Evolutionary conservation across 2,888 invertebrate species (phyloP).

Genomic region (Drosophila crucigera): DNA sequence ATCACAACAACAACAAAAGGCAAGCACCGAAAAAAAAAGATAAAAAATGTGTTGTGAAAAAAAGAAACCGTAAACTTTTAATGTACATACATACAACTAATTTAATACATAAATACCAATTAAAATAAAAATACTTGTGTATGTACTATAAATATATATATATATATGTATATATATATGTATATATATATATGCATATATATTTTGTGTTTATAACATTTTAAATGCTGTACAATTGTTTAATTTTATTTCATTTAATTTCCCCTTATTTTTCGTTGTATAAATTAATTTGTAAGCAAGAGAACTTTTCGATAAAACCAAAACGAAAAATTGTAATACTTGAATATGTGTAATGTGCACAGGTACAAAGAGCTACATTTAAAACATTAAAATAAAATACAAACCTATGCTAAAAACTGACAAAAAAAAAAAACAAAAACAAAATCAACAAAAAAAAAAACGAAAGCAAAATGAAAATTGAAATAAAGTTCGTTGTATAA

Average conservation of each 20-base stretch:
- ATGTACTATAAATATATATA: slow-evolving; percentile 25
- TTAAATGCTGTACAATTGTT: slow-evolving; percentile 40
- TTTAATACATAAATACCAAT: slow-evolving; percentile 12
- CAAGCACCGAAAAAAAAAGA: slow-evolving; percentile 7
- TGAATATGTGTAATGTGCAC: slow-evolving; percentile 67
- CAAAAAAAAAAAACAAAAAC: not conserved
- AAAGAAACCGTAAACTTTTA: slow-evolving; percentile 44
- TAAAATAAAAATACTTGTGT: slow-evolving; percentile 26
- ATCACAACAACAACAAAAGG: slow-evolving; percentile 23
- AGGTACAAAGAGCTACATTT: slow-evolving; percentile 71
- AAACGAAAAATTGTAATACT: slow-evolving; percentile 53
- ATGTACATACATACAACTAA: slow-evolving; percentile 43
- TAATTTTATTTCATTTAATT: slow-evolving; percentile 51
- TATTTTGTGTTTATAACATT: slow-evolving; percentile 42
- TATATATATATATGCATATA: not conserved
- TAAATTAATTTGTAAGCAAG: slow-evolving; percentile 69
- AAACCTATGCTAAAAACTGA: slow-evolving; percentile 33
- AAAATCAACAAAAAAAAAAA: slow-evolving; percentile 14
- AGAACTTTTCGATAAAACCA: slow-evolving; percentile 40
- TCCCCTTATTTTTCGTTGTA: slow-evolving; percentile 64
- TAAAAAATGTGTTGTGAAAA: slow-evolving; percentile 32
- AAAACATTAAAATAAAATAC: slow-evolving; percentile 44
- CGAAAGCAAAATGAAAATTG: slow-evolving; percentile 27
- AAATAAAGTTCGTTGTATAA: slow-evolving; percentile 55
- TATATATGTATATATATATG: slow-evolving; percentile 14